A percentile compares a stretch with the other conserved stretches of the same genome.
Conservation (phyloP, 2,797 vertebrate genomes). For the Sebastes baramenuke region DNA sequence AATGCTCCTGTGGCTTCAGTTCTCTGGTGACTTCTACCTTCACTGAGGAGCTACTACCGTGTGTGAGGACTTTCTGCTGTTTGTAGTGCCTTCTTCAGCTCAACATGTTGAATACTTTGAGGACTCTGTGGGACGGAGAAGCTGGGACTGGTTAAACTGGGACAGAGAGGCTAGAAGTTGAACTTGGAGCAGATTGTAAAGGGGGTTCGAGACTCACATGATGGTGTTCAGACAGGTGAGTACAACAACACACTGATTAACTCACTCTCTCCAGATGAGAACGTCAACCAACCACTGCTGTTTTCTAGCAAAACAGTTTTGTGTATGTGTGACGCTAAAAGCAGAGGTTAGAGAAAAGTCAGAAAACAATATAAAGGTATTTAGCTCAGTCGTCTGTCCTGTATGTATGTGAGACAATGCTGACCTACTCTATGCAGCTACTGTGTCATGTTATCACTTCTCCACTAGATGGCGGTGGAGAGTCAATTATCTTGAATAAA, state of each 20-base stretch:
- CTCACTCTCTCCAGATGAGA: not conserved
- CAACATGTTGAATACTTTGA: not conserved
- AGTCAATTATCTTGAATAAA: not conserved
- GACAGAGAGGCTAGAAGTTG: not conserved
- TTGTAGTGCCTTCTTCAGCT: not conserved
- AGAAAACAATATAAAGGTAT: not conserved
- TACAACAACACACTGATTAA: not conserved
- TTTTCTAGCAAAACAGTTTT: not conserved
- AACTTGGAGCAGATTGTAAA: not conserved
- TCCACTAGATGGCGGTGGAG: not conserved
- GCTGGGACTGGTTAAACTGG: not conserved
- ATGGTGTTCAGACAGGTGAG: not conserved
- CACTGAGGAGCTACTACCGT: too few relatives aligned
- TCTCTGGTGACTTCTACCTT: fast-evolving
- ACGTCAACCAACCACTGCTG: not conserved
- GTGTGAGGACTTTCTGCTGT: too few relatives aligned
- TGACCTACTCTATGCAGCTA: not conserved
- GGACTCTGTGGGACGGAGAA: not conserved
- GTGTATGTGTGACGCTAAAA: not conserved
- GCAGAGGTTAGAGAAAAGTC: not conserved
- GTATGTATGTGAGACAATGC: not conserved
- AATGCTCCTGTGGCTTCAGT: not conserved
- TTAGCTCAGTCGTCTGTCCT: not conserved
- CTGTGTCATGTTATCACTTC: not conserved
- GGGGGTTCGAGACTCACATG: not conserved